Evolutionary conservation across 1,140 invertebrate genomes (phyloP).

Genomic region (Apis cerana): DNA sequence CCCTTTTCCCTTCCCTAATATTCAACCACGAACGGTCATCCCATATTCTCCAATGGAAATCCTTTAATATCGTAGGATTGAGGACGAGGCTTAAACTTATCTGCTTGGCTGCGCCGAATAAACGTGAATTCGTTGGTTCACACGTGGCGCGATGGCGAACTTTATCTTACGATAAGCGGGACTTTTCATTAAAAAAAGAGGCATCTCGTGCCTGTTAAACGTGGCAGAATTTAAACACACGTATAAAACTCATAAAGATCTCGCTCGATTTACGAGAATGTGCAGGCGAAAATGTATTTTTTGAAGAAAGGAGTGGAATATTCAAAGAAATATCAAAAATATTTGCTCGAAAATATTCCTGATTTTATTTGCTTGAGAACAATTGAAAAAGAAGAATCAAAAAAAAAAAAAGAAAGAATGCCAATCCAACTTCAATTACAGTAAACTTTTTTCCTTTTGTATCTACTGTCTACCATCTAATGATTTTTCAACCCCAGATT

Average conservation of each 20-base stretch:
- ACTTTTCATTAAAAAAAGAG: constrained; percentile 8
- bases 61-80: constrained; percentile 44
- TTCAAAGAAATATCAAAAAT: too few relatives aligned
- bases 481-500: too few relatives aligned
- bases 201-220: not conserved
- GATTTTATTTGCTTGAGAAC: too few relatives aligned
- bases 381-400: too few relatives aligned
- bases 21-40: constrained; percentile 26
- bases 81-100: constrained; percentile 22
- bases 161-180: constrained; percentile 1
- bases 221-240: not conserved
- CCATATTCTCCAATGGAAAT: constrained; percentile 35
- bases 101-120: not conserved
- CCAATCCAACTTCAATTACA: too few relatives aligned
- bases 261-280: not conserved
- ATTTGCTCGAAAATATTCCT: too few relatives aligned
- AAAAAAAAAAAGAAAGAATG: too few relatives aligned
- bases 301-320: too few relatives aligned
- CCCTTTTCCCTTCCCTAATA: not conserved
- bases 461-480: too few relatives aligned
- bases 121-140: not conserved
- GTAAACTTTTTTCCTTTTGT: too few relatives aligned
- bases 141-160: not conserved
- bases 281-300: not conserved
- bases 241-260: not conserved